phyloP scores from a whole-genome alignment of 2,888 invertebrate genomes.

The Hirtodrosophila cameraria region DNA sequence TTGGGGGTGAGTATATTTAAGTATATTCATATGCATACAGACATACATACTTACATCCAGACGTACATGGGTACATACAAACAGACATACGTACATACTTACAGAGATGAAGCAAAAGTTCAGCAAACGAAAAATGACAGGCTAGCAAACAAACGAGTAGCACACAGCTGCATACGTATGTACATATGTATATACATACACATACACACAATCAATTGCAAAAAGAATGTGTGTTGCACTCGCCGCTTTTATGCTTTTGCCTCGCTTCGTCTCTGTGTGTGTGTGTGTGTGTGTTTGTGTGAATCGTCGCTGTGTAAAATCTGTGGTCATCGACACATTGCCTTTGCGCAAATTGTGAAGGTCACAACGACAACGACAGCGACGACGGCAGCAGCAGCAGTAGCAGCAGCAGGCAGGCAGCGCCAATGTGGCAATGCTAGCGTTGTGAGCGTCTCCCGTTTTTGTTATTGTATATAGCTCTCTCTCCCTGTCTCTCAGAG shows the following conservation, averaged over 20 bases:
- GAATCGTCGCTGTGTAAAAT: slow-evolving; percentile 70
- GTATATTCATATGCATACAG: slow-evolving; percentile 9
- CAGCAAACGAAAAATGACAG: slow-evolving; percentile 42
- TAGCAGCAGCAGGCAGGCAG: slow-evolving; percentile 21
- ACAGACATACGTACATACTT: slow-evolving; percentile 3
- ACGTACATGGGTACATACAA: slow-evolving; percentile 4
- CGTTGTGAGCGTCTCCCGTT: slow-evolving; percentile 33
- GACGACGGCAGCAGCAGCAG: slow-evolving; percentile 40
- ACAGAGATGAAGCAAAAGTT: slow-evolving; percentile 39
- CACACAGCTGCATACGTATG: slow-evolving; percentile 7
- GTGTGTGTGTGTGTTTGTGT: slow-evolving; percentile 34
- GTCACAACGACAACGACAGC: slow-evolving; percentile 84
- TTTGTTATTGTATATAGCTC: slow-evolving; percentile 15
- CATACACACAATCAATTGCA: slow-evolving; percentile 70
- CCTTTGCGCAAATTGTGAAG: slow-evolving; percentile 85
- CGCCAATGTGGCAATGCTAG: slow-evolving; percentile 67
- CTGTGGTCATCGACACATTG: slow-evolving; percentile 85
- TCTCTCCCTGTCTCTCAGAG: slow-evolving; percentile 26
- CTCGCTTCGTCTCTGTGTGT: slow-evolving; percentile 32
- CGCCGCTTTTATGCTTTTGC: slow-evolving; percentile 67
- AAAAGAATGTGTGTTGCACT: slow-evolving; percentile 74
- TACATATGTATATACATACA: neutral
- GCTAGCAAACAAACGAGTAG: slow-evolving; percentile 45
- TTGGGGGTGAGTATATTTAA: slow-evolving; percentile 82
- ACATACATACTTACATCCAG: slow-evolving; percentile 5